These are phyloP conservation scores for Catagonus wagneri DNA, from an alignment of 2,113 vertebrate genomes.

Conservation along the genomic window DNA sequence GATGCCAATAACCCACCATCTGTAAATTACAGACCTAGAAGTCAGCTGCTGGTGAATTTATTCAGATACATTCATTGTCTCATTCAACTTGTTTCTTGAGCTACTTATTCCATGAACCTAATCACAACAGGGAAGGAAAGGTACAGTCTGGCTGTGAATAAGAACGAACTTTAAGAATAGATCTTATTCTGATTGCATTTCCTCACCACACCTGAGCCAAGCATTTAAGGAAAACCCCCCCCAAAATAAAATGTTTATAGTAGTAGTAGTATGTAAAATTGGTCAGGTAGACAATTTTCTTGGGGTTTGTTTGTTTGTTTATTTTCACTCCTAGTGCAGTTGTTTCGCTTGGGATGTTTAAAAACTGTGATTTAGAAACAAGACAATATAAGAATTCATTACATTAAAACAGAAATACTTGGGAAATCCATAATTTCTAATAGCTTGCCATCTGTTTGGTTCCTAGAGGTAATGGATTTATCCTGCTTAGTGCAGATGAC, in stretches of 20 bases:
- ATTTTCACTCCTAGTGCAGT: not conserved
- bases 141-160: not conserved
- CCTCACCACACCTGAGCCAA: not conserved
- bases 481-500: conserved; percentile 85
- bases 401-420: conserved; percentile 82
- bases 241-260: not conserved
- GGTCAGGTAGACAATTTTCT: not conserved
- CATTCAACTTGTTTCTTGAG: not conserved
- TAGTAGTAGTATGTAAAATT: not conserved
- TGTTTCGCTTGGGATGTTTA: conserved; percentile 45
- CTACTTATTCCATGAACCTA: not conserved
- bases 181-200: not conserved
- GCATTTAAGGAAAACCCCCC: not conserved
- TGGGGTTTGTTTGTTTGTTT: not conserved
- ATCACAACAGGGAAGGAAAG: not conserved
- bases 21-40: not conserved
- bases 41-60: not conserved
- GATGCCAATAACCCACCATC: not conserved
- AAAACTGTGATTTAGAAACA: conserved; percentile 66
- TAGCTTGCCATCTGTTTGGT: conserved; percentile 87
- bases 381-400: conserved; percentile 69
- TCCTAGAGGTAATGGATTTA: conserved; percentile 84
- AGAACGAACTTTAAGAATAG: conserved; percentile 52
- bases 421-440: conserved; percentile 84
- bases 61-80: not conserved